Evolutionary conservation across 2,113 vertebrate genomes (phyloP), one percentile per base, ranked within the genome.

Genomic region (Nanorana parkeri): DNA sequence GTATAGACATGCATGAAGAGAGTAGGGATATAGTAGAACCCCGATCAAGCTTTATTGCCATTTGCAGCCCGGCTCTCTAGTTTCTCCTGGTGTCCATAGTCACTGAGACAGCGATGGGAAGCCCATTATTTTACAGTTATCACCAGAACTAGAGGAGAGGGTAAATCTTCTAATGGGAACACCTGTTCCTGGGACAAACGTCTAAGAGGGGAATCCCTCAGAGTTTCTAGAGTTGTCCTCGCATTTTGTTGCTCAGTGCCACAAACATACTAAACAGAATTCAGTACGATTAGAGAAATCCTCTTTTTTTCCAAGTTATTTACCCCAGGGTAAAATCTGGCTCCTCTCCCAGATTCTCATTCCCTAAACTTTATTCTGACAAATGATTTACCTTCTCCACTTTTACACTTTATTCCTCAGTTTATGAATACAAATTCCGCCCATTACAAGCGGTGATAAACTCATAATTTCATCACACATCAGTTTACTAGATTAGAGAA

Each of bases 271-370:
- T 67, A 66, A 29, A 66, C 17, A 26, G 16, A 66, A 19, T 29
- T 11, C 26, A 66, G 21, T 26, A 29, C 28, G 3, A 23, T 28
- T 16, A 32, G 17, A 16, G 5, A 32, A 29, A 29, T 32, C 19
- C 29, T 36, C 19, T 16, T 20, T 32, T 32, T 10, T 29, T 67
- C 28, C 28, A 32, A 67, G 8, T 36, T 20, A 36, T 32, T n/a
- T 19, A 36, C 64, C 28, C 29, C 64, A 32, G 64, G 29, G 64
- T 67, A 26, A 20, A 67, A 67, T 19, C 29, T 67, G 64, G 64
- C 64, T 29, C 26, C 16, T 7, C 64, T 67, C 64, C 64, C 64
- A 67, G 64, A 67, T 28, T 20, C 17, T 67, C 29, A 36, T 67
- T 32, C 64, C 19, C 28, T 20, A 32, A 67, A 32, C 26, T 67